These are phyloP conservation scores for Allygus modestus DNA, from an alignment of 2,888 invertebrate species.

Conservation along the genomic window DNA sequence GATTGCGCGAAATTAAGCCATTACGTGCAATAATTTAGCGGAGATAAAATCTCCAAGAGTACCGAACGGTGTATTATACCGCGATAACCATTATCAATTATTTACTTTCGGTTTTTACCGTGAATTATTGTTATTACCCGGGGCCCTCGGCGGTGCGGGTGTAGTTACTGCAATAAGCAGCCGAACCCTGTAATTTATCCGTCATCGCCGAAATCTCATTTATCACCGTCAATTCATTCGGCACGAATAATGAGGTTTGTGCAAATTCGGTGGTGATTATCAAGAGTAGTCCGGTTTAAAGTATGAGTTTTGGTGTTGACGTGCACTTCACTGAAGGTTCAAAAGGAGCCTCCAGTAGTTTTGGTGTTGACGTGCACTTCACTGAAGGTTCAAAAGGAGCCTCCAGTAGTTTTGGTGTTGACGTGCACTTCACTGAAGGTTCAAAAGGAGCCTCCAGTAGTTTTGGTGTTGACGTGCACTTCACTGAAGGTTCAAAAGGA, in stretches of 20 bases:
- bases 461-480: no score
- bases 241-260: background rate
- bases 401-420: no score
- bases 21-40: slow-evolving; percentile 45
- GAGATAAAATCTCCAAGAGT: background rate
- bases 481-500: no score
- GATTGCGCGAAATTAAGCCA: slow-evolving; percentile 50
- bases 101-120: slow-evolving; percentile 46
- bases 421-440: no score
- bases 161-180: background rate
- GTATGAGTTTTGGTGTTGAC: background rate
- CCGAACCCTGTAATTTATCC: slow-evolving; percentile 4
- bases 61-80: background rate
- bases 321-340: no score
- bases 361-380: no score
- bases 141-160: slow-evolving; percentile 1
- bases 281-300: background rate
- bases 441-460: no score
- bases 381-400: no score
- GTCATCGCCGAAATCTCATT: slow-evolving; percentile 3
- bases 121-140: slow-evolving; percentile 26
- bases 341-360: no score
- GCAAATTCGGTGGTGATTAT: background rate
- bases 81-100: slow-evolving; percentile 46
- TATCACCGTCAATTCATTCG: background rate